Percentiles rank a stretch among this genome's conserved stretches.
phyloP scores from a whole-genome alignment of 2,888 invertebrate genomes.

The Allacma fusca region DNA sequence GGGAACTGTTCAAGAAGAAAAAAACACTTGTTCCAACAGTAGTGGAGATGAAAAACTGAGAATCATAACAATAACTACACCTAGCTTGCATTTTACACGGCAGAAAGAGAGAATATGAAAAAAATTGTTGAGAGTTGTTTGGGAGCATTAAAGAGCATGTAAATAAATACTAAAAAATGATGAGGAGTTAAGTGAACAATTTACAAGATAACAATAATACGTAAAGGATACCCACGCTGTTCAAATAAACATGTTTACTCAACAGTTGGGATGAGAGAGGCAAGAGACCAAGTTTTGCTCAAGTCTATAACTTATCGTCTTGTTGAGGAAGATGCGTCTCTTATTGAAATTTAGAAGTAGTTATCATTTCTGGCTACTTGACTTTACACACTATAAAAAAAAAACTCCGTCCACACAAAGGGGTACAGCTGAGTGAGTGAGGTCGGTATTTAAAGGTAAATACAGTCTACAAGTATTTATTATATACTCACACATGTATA shows the following conservation, averaged over 20 bases:
- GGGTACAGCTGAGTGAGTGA: background rate
- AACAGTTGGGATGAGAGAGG: background rate
- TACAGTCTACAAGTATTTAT: background rate
- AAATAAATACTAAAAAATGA: constrained; percentile 27
- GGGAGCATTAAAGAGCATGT: background rate
- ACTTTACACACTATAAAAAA: background rate
- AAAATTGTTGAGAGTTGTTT: background rate
- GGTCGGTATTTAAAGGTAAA: background rate
- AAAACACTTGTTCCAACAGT: too few relatives aligned
- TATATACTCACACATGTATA: too few relatives aligned
- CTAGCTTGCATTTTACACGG: too few relatives aligned
- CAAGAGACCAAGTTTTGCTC: background rate
- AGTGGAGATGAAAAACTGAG: too few relatives aligned
- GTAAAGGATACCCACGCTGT: constrained; percentile 27
- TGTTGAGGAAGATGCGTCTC: constrained; percentile 20
- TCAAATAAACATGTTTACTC: constrained; percentile 36
- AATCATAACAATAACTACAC: too few relatives aligned
- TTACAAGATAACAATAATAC: constrained; percentile 32
- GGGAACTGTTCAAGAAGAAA: too few relatives aligned
- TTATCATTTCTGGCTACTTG: constrained; percentile 15
- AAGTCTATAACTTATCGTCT: constrained; percentile 10
- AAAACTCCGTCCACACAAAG: background rate
- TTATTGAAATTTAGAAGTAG: constrained; percentile 25
- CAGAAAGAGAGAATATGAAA: too few relatives aligned
- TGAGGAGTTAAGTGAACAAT: constrained; percentile 28